Conservation (phyloP, 2,888 invertebrate genomes). For the Oscheius sp. region DNA sequence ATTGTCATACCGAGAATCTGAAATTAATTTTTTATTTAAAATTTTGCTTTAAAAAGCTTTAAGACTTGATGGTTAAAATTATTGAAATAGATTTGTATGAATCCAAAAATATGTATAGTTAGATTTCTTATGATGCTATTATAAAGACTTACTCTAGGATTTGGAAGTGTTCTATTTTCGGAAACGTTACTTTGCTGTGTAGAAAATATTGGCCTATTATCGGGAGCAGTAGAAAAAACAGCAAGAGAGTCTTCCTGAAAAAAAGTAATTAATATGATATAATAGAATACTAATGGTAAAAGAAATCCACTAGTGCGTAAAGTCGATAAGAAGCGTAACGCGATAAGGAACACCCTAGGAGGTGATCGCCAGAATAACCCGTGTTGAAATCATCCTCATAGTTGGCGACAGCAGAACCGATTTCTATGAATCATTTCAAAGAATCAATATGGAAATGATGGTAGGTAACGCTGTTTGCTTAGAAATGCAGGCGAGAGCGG, state of each 20-base stretch:
- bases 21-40: neutral
- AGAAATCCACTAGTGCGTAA: neutral
- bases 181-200: neutral
- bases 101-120: neutral
- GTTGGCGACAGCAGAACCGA: neutral
- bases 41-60: neutral
- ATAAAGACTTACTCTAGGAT: neutral
- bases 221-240: constrained; percentile 17
- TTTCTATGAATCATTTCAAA: neutral
- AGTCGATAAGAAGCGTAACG: constrained; percentile 1
- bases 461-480: neutral
- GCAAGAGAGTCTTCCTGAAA: constrained; percentile 23
- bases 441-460: neutral
- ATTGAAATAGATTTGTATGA: neutral
- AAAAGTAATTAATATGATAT: neutral
- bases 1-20: constrained; percentile 26
- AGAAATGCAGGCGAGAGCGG: neutral
- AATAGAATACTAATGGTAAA: neutral
- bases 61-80: too few species aligned
- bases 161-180: neutral
- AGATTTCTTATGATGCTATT: too few species aligned
- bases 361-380: too few species aligned
- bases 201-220: constrained; percentile 25
- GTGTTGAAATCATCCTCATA: neutral
- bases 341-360: too few species aligned